phyloP scores from a whole-genome alignment of 2,888 invertebrate species.

The Ferdinandea cuprea region DNA sequence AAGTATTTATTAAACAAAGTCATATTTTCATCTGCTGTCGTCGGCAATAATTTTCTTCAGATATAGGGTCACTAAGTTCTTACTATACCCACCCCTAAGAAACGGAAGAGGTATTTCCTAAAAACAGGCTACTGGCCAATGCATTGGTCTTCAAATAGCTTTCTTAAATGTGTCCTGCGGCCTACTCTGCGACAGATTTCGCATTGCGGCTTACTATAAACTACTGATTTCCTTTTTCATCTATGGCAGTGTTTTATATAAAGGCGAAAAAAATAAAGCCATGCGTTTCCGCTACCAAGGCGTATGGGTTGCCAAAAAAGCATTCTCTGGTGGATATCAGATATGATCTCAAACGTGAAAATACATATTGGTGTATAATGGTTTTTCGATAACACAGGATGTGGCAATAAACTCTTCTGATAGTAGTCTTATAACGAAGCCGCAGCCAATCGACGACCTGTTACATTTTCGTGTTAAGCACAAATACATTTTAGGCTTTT shows the following conservation, averaged over 20 bases:
- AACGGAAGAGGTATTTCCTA: slow-evolving; percentile 39
- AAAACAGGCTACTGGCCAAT: slow-evolving; percentile 51
- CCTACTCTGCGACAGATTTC: slow-evolving; percentile 81
- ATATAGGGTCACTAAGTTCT: slow-evolving; percentile 23
- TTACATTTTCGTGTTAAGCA: slow-evolving; percentile 59
- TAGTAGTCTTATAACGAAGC: slow-evolving; percentile 60
- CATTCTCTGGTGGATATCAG: slow-evolving; percentile 28
- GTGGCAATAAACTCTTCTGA: slow-evolving; percentile 54
- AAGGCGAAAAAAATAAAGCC: slow-evolving; percentile 50
- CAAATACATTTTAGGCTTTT: slow-evolving; percentile 19
- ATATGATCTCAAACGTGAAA: slow-evolving; percentile 51
- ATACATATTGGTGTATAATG: slow-evolving; percentile 68
- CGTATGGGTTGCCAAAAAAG: slow-evolving; percentile 63
- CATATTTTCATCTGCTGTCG: slow-evolving; percentile 68
- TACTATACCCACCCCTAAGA: slow-evolving; percentile 19
- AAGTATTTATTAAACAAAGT: slow-evolving; percentile 73
- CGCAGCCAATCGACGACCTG: slow-evolving; percentile 67
- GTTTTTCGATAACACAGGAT: slow-evolving; percentile 67
- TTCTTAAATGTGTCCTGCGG: slow-evolving; percentile 57
- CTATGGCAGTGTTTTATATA: slow-evolving; percentile 50
- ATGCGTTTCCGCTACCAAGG: slow-evolving; percentile 58
- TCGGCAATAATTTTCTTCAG: slow-evolving; percentile 53
- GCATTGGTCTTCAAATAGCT: slow-evolving; percentile 67
- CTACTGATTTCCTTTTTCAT: slow-evolving; percentile 75
- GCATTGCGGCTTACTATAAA: slow-evolving; percentile 83